These are phyloP conservation scores for Frieseomelitta varia DNA, from an alignment of 1,140 invertebrate species.

Conservation along the genomic window DNA sequence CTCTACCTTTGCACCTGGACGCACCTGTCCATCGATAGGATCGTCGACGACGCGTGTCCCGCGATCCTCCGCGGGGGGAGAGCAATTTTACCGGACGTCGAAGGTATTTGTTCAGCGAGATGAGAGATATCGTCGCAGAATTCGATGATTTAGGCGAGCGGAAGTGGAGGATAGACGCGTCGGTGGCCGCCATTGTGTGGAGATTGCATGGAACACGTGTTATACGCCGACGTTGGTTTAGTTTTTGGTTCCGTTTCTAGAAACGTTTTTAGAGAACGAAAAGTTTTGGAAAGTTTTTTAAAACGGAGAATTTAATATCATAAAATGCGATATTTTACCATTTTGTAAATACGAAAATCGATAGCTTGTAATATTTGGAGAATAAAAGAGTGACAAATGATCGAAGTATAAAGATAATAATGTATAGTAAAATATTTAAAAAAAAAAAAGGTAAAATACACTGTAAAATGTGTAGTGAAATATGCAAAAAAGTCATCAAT, in stretches of 20 bases:
- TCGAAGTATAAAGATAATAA: no score
- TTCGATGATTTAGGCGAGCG: conserved; percentile 1
- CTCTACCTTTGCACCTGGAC: conserved; percentile 27
- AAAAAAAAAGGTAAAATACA: no score
- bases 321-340: no score
- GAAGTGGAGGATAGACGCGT: neutral
- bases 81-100: conserved; percentile 8
- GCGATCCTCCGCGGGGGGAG: conserved; percentile 3
- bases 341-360: no score
- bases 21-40: conserved; percentile 48
- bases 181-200: conserved; percentile 15
- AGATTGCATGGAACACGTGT: conserved; percentile 14
- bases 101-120: conserved; percentile 10
- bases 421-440: no score
- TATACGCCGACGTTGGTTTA: neutral
- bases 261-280: no score
- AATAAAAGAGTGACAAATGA: no score
- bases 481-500: no score
- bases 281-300: no score
- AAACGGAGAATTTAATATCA: no score
- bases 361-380: no score
- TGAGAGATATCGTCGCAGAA: neutral
- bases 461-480: no score
- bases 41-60: conserved; percentile 20
- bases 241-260: neutral